Percentiles rank a stretch among this genome's conserved stretches.
phyloP scores from a whole-genome alignment of 2,888 invertebrate species.

The Mythimna pallens region DNA sequence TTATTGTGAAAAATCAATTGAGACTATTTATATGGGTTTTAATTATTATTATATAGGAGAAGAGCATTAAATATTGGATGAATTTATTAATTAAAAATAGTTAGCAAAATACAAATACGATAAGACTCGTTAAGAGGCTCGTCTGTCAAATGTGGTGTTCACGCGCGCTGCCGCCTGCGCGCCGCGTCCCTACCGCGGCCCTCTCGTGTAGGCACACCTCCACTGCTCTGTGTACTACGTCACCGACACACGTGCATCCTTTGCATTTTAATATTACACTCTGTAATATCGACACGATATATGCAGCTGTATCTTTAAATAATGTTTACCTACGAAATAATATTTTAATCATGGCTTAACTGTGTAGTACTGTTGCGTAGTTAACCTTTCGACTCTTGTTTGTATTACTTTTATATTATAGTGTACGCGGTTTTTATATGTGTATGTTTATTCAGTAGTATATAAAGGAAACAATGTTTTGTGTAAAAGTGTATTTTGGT shows the following conservation, averaged over 20 bases:
- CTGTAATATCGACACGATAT: conserved; percentile 85
- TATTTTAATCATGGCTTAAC: conserved; percentile 90
- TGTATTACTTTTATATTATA: conserved; percentile 89
- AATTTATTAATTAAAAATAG: conserved; percentile 91
- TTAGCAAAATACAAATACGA: conserved; percentile 91
- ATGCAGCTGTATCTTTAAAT: conserved; percentile 85
- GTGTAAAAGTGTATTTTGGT: conserved; percentile 90
- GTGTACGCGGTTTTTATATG: conserved; percentile 90
- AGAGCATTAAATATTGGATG: conserved; percentile 89
- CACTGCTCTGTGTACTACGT: conserved; percentile 58
- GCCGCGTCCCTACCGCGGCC: conserved; percentile 60
- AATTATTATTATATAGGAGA: conserved; percentile 90
- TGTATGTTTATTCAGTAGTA: conserved; percentile 90
- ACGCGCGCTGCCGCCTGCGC: conserved; percentile 66
- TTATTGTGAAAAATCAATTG: conserved; percentile 90
- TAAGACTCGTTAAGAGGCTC: conserved; percentile 89
- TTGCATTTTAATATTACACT: conserved; percentile 84
- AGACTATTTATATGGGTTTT: conserved; percentile 90
- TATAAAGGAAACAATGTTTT: conserved; percentile 85
- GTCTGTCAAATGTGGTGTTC: conserved; percentile 85
- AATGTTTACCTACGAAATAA: conserved; percentile 85
- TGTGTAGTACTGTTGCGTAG: conserved; percentile 90
- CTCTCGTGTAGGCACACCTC: no score
- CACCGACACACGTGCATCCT: conserved; percentile 74
- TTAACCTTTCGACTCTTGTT: conserved; percentile 89